Base-by-base conservation (phyloP, 2,888 invertebrate species). In the Galerucella pusilla region DNA sequence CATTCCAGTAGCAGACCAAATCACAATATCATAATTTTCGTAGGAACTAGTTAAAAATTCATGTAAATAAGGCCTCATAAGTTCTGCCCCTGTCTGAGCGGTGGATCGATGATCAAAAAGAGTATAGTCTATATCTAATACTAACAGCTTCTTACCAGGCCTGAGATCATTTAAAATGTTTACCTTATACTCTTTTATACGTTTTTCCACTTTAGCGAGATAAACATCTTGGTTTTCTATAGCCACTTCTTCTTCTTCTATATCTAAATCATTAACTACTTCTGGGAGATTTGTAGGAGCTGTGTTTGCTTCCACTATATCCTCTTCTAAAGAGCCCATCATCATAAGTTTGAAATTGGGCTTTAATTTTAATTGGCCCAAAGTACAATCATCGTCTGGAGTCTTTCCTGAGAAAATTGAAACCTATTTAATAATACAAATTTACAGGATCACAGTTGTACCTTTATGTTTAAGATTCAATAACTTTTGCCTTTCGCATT, bases 1-100 rank as follows among this genome's bases (percentile, higher is more conserved):
- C 97, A 98, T 98, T 77, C 96, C 95, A 0, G 98, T 98, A 0
- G 98, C 98, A 4, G 98, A 98, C 98, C 98, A 99, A 80, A 99
- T 98, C 0, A 96, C 97, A 80, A 98, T 98, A 84, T 98, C 98
- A 83, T 98, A 98, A 88, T 97, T 90, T 85, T 93, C 92, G 84
- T 97, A 97, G 0, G 96, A 95, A 0, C 93, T 90, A 1, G 94
- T 93, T 0, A 98, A 90, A 87, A 98, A 98, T 87, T 98, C 98
- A 85, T 99, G 98, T 46, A 98, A 91, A 87, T 92, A 97, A 0
- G 98, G 98, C 76, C 98, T 90, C 97, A 98, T 98, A 70, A 98
- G 87, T 87, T 98, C 97, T 20, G 83, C 84, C 88, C 93, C 93
- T 79, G 93, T 93, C 87, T 98, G 97, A 0, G 97, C 98, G 0